Evolutionary conservation across 2,797 vertebrate genomes (phyloP).

Genomic region (Nannoperca australis): DNA sequence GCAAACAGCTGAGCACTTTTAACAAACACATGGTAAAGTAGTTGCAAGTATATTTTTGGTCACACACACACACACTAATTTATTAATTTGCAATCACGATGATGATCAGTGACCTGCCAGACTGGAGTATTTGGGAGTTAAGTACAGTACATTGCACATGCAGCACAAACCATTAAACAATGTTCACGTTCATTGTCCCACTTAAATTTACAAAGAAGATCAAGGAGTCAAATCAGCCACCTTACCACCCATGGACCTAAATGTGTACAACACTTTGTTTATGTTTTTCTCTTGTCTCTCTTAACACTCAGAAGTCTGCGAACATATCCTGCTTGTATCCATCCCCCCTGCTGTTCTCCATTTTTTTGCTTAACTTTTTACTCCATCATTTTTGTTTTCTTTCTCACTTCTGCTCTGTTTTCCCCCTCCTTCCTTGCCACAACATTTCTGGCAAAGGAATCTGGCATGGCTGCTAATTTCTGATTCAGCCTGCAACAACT

Average conservation of each 20-base stretch:
- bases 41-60: neutral
- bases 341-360: constrained; percentile 27
- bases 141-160: neutral
- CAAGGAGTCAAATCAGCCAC: neutral
- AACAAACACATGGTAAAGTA: neutral
- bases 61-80: neutral
- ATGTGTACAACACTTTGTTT: neutral
- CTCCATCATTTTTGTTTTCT: constrained; percentile 30
- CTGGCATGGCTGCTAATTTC: constrained; percentile 72
- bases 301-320: constrained; percentile 46
- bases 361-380: constrained; percentile 51
- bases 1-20: constrained; percentile 14
- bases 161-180: neutral
- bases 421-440: constrained; percentile 48
- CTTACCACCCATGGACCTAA: neutral
- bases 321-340: constrained; percentile 22
- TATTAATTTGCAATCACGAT: neutral
- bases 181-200: neutral
- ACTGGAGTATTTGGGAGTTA: neutral
- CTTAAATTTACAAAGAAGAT: neutral
- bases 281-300: constrained; percentile 1
- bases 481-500: constrained; percentile 56
- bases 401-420: constrained; percentile 14
- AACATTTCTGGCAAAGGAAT: constrained; percentile 58
- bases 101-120: neutral